These are phyloP conservation scores for Thymelicus acteon DNA, from an alignment of 2,888 invertebrate genomes.

Conservation along the genomic window DNA sequence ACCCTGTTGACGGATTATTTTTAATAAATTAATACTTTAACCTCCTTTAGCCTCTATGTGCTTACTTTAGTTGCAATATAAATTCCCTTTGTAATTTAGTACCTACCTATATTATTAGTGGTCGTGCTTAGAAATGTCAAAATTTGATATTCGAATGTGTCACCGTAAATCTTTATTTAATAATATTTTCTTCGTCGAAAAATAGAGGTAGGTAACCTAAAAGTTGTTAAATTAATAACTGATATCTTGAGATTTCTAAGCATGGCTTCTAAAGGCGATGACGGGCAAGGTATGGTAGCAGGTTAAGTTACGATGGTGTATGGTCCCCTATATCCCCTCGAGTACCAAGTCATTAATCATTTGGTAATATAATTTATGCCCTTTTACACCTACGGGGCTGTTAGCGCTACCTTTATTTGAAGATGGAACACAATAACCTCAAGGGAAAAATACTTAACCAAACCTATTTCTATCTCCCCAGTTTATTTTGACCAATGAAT, in stretches of 20 bases:
- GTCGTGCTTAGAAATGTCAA: not conserved
- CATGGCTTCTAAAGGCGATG: not conserved
- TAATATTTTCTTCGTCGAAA: no score
- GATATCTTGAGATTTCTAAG: not conserved
- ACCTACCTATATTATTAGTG: not conserved
- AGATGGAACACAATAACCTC: no score
- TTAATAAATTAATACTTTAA: not conserved
- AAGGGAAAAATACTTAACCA: no score
- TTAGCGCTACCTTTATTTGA: no score
- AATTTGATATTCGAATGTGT: not conserved
- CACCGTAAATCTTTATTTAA: no score
- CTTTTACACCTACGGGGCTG: no score
- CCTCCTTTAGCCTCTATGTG: slow-evolving; percentile 7
- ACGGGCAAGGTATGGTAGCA: slow-evolving; percentile 31
- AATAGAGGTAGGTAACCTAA: no score
- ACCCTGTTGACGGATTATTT: slow-evolving; percentile 24
- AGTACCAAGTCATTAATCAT: not conserved
- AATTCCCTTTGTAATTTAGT: not conserved
- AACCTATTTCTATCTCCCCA: no score
- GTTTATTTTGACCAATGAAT: not conserved
- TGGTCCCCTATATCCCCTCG: slow-evolving; percentile 7
- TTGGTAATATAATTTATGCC: no score
- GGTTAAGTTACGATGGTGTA: slow-evolving; percentile 14
- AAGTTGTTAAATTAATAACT: not conserved
- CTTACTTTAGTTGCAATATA: slow-evolving; percentile 26